Conservation (phyloP, 1,140 invertebrate species). For the Heterodera carotae region DNA sequence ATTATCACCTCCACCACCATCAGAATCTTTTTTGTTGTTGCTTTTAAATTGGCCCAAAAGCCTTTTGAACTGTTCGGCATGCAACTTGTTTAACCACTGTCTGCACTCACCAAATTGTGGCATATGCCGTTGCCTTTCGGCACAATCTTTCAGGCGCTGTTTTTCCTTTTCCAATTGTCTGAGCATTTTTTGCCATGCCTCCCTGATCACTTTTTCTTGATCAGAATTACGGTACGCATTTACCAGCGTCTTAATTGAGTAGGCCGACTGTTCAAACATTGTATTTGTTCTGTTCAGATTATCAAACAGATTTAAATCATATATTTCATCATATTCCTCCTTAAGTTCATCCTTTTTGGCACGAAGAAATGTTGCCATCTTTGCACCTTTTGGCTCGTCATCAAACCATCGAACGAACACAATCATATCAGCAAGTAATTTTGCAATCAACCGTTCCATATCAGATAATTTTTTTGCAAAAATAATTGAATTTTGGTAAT, state of each 20-base stretch:
- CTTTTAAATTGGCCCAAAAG: background rate
- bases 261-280: background rate
- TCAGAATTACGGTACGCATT: background rate
- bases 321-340: background rate
- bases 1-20: background rate
- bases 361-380: background rate
- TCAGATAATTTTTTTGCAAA: background rate
- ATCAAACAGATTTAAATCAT: background rate
- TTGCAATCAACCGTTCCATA: background rate
- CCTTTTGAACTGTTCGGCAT: background rate
- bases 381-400: background rate
- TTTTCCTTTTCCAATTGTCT: background rate
- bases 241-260: background rate
- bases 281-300: background rate
- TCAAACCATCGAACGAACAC: background rate
- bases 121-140: background rate
- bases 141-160: background rate
- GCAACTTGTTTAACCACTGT: background rate
- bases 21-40: no score
- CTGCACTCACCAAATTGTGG: background rate
- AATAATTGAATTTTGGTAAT: background rate
- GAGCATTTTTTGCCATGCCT: background rate
- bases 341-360: background rate
- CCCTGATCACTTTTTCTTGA: background rate
- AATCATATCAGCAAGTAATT: background rate